Evolutionary conservation across 2,888 invertebrate species (phyloP), one percentile per base, ranked within the genome.

Genomic region (Tolmerus cingulatus): DNA sequence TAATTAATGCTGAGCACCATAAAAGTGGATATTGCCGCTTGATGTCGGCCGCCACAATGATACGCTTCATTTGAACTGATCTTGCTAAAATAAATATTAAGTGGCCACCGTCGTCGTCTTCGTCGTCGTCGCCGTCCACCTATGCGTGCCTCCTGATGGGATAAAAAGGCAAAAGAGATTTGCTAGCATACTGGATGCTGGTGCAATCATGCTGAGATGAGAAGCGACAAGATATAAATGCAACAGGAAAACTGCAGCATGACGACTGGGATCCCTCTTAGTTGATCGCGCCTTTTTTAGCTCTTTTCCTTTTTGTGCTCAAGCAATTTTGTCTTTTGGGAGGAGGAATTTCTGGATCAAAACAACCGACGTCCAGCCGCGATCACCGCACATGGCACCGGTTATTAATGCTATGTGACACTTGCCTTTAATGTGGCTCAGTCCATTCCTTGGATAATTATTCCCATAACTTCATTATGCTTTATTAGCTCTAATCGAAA

Each of bases 1-100:
- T 79, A 79, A 79, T 79, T 79, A 79, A 79, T 79, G 79, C 51
- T 79, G 46, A 79, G 79, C 51, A 79, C 79, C 79, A 79, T 79
- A 79, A 79, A 79, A 51, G 79, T 79, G 79, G 51, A 79, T 79
- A 51, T 79, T 30, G 30, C 27, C 51, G 46, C 79, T 79, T 79
- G 79, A 79, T 79, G 27, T 79, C 51, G 79, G 30, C 79, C 79
- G 79, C 79, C 79, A 51, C 51, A 79, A 79, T 79, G 51, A 79
- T 79, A 79, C 79, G 79, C 79, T 79, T 79, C 79, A 79, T 79
- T 79, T 79, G 16, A 46, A 27, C 23, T 79, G 79, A 51, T 79
- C 46, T 79, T 46, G 51, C 23, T 27, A 51, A 79, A 40, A 79
- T 79, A 51, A 79, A 66, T 66, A 66, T 27, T 79, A 46, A 79